Conservation (phyloP, 2,113 vertebrate genomes). For the Crotalus tigris region DNA sequence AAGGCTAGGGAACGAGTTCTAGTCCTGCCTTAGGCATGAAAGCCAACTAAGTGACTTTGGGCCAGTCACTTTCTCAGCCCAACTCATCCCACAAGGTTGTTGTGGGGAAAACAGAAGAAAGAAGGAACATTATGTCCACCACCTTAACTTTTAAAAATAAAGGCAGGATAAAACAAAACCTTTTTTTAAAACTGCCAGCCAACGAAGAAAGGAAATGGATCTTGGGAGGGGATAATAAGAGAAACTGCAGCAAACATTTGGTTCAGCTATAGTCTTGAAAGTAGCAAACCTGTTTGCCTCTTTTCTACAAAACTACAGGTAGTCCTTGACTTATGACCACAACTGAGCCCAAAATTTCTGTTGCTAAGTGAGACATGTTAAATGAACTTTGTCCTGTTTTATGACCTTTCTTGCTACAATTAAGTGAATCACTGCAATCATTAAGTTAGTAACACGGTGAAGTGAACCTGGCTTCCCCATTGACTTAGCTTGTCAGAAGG, state of each 20-base stretch:
- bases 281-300: neutral
- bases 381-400: neutral
- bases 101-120: neutral
- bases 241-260: too few relatives aligned
- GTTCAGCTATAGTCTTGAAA: neutral
- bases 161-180: neutral
- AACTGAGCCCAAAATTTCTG: neutral
- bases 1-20: neutral
- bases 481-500: neutral
- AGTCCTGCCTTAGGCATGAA: neutral
- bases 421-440: neutral
- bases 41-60: neutral
- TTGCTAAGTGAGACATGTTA: neutral
- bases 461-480: neutral
- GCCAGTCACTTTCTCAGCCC: neutral
- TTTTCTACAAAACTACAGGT: neutral
- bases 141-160: neutral
- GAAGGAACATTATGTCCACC: neutral
- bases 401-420: neutral
- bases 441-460: neutral
- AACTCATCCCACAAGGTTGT: neutral
- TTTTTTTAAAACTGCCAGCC: neutral
- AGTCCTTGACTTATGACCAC: neutral
- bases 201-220: neutral
- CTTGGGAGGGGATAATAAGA: neutral